A percentile compares a stretch with the other conserved stretches of the same genome.
phyloP scores from a whole-genome alignment of 92 coral and sea anemone genomes.

The Desmophyllum pertusum region DNA sequence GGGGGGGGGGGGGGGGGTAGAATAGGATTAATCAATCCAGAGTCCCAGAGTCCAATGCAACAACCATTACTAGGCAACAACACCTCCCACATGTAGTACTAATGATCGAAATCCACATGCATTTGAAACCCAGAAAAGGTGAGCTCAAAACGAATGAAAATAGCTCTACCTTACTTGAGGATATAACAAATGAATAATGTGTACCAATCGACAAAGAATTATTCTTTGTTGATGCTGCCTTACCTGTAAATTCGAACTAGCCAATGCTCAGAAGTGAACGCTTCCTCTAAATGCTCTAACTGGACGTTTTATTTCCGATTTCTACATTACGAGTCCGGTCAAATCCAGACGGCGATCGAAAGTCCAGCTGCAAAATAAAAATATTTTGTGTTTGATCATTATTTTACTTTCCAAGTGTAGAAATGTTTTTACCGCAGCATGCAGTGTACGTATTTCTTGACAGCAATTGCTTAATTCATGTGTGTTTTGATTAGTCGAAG shows the following conservation, averaged over 20 bases:
- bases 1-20: too few species aligned
- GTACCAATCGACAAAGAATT: background rate
- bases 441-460: too few species aligned
- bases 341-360: slow-evolving; percentile 96
- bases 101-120: too few species aligned
- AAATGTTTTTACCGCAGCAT: background rate
- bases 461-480: too few species aligned
- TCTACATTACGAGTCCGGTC: slow-evolving; percentile 99
- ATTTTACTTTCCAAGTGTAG: background rate
- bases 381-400: background rate
- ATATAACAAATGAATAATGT: background rate
- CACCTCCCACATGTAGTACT: too few species aligned
- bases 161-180: background rate
- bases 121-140: too few species aligned
- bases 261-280: slow-evolving; percentile 99
- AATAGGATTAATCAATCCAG: too few species aligned
- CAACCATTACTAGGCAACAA: too few species aligned
- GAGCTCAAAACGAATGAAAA: background rate
- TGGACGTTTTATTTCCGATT: slow-evolving; percentile 96
- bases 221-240: background rate
- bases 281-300: slow-evolving; percentile 95
- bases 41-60: too few species aligned
- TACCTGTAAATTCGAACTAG: slow-evolving; percentile 99
- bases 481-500: too few species aligned
- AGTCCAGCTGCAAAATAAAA: slow-evolving; percentile 82